phyloP scores from a whole-genome alignment of 2,113 vertebrate genomes.

The Motacilla tschutschensis region DNA sequence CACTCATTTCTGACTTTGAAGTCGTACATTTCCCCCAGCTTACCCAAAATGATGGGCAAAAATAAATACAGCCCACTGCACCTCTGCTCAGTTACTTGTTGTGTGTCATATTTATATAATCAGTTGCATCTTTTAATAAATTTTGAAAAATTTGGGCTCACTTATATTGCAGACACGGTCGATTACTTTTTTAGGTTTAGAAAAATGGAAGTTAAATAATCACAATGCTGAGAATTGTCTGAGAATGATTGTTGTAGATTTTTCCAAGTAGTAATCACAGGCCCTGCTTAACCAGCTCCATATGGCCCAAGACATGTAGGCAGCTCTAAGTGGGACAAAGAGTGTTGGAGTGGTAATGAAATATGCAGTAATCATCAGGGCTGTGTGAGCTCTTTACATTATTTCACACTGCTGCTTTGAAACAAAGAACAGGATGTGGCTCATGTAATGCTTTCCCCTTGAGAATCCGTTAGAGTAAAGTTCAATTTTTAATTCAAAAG shows the following conservation, averaged over 20 bases:
- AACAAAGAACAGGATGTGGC: constrained; percentile 63
- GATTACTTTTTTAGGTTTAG: background rate
- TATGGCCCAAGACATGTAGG: constrained; percentile 43
- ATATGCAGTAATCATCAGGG: constrained; percentile 37
- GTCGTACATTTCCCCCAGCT: background rate
- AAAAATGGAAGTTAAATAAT: background rate
- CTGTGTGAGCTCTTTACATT: constrained; percentile 49
- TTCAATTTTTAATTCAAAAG: constrained; percentile 64
- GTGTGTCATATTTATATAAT: background rate
- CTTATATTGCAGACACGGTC: background rate
- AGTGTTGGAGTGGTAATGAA: constrained; percentile 59
- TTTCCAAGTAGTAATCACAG: constrained; percentile 13
- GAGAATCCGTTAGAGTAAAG: constrained; percentile 55
- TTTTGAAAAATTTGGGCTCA: background rate
- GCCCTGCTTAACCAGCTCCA: constrained; percentile 49
- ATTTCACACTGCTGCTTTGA: constrained; percentile 62
- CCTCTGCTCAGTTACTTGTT: background rate
- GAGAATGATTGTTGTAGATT: constrained; percentile 5
- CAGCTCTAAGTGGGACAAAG: constrained; percentile 53
- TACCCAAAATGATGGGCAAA: background rate
- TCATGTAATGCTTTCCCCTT: constrained; percentile 58
- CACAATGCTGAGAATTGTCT: background rate
- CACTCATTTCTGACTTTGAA: background rate
- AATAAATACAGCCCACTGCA: background rate
- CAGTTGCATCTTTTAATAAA: background rate